Evolutionary conservation across 2,888 invertebrate genomes (phyloP).

Genomic region (Trissolcus japonicus): DNA sequence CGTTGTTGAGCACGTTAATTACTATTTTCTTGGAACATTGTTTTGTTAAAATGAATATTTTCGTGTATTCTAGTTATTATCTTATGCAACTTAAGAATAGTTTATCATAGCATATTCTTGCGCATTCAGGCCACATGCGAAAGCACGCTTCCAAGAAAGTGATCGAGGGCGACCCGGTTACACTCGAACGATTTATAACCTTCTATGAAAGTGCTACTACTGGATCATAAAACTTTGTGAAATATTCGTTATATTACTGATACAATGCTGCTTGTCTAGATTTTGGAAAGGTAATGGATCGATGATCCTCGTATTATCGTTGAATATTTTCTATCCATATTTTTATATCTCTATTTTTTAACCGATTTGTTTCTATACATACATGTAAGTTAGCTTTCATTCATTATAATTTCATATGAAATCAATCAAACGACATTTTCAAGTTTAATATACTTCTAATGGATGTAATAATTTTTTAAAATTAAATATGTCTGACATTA

Average conservation of each 20-base stretch:
- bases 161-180: conserved; percentile 63
- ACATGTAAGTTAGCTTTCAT: background rate
- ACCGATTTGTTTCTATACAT: background rate
- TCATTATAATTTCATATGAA: background rate
- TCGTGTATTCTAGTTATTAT: conserved; percentile 50
- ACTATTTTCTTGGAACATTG: conserved; percentile 37
- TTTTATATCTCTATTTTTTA: background rate
- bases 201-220: conserved; percentile 54
- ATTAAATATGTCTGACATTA: too few species aligned
- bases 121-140: conserved; percentile 58
- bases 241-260: conserved; percentile 55
- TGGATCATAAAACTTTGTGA: conserved; percentile 59
- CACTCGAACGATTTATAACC: conserved; percentile 58
- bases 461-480: too few species aligned
- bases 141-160: conserved; percentile 64
- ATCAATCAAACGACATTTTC: too few species aligned
- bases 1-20: conserved; percentile 26
- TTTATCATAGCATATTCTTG: conserved; percentile 57
- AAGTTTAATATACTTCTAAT: too few species aligned
- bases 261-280: conserved; percentile 51
- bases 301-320: conserved; percentile 36
- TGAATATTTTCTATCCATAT: conserved; percentile 37
- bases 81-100: conserved; percentile 54
- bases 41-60: conserved; percentile 48
- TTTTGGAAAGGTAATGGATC: conserved; percentile 49